Percentiles rank a stretch among this genome's conserved stretches.
phyloP scores from a whole-genome alignment of 2,113 vertebrate species.

The Heterotilapia buettikoferi region DNA sequence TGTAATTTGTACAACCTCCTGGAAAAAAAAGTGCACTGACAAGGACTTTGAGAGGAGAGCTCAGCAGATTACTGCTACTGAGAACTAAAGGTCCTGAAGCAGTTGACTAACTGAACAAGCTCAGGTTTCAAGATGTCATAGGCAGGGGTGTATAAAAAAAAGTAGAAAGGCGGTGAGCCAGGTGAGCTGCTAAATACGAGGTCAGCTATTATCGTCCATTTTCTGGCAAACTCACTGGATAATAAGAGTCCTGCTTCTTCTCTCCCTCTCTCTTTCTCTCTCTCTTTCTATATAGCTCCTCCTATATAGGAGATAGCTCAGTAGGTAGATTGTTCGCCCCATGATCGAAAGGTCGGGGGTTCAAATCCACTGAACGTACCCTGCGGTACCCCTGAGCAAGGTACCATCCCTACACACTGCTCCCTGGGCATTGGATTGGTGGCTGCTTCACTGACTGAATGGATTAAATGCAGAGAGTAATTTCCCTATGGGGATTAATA shows the following conservation, averaged over 20 bases:
- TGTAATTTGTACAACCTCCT: not conserved
- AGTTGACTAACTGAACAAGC: not conserved
- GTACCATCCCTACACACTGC: not conserved
- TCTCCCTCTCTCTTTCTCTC: not conserved
- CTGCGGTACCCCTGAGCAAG: not conserved
- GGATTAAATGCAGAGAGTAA: not conserved
- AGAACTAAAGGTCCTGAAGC: not conserved
- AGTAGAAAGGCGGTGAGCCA: not conserved
- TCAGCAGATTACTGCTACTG: not conserved
- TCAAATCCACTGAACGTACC: not conserved
- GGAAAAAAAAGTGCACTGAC: not conserved
- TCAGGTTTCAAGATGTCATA: not conserved
- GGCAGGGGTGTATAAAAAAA: not conserved
- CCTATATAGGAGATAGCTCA: not conserved
- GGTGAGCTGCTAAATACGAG: not conserved
- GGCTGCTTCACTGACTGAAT: not conserved
- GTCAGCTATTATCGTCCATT: not conserved
- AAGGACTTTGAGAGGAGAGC: not conserved
- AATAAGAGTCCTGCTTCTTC: not conserved
- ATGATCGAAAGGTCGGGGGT: not conserved
- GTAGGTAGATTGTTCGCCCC: not conserved
- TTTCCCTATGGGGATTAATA: not conserved
- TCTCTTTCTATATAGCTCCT: not conserved
- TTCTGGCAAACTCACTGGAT: not conserved
- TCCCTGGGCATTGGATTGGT: not conserved